Conservation (phyloP, 2,888 invertebrate species). For the Meiosimyza decipiens region DNA sequence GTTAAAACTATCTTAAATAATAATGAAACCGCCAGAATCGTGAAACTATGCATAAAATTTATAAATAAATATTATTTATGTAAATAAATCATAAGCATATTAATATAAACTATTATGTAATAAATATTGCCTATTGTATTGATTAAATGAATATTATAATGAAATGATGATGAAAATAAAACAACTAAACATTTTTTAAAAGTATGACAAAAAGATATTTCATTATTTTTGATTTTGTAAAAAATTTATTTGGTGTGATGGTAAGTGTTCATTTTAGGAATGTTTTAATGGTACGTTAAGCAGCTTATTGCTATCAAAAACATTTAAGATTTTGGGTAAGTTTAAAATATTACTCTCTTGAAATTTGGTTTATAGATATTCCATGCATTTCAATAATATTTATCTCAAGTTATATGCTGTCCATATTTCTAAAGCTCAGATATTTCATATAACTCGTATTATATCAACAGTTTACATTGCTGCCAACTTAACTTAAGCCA, state of each 20-base stretch:
- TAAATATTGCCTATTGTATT: conserved; percentile 30
- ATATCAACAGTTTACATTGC: background rate
- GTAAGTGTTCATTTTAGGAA: no score
- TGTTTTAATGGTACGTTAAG: no score
- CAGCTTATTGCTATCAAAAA: no score
- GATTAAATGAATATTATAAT: conserved; percentile 11
- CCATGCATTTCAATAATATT: no score
- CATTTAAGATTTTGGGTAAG: no score
- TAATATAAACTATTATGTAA: conserved; percentile 9
- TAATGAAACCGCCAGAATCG: background rate
- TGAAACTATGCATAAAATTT: conserved; percentile 1
- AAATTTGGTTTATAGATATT: no score
- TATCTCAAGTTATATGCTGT: no score
- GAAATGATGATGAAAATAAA: conserved; percentile 20
- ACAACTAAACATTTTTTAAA: conserved; percentile 30
- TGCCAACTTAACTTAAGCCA: background rate
- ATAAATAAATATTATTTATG: conserved; percentile 18
- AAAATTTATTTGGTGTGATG: no score
- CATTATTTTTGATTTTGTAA: no score
- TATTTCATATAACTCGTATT: background rate
- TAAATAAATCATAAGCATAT: conserved; percentile 23
- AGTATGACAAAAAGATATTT: no score
- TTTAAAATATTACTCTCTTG: no score
- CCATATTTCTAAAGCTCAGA: background rate
- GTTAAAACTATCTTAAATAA: no score